Evolutionary conservation across 2,113 vertebrate genomes (phyloP).

Genomic region (Sinosuthora webbiana): DNA sequence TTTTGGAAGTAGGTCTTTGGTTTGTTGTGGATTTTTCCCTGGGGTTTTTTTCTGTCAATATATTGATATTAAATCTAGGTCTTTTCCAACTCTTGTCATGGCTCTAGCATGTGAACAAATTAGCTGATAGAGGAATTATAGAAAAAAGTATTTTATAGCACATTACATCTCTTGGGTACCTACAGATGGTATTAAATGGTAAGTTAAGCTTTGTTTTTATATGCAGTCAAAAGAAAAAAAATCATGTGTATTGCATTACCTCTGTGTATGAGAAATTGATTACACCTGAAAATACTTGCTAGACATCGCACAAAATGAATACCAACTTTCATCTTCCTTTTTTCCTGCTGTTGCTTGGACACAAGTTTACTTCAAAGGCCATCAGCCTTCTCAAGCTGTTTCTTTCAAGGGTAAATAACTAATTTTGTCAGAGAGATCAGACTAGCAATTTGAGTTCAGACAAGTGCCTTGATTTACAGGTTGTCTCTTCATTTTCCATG

Average conservation of each 20-base stretch:
- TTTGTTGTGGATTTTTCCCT: neutral
- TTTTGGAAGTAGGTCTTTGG: neutral
- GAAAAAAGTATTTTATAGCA: neutral
- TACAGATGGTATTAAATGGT: neutral
- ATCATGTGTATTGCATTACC: neutral
- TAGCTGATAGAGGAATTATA: neutral
- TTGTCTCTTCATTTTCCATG: slow-evolving; percentile 27
- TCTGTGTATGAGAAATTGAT: neutral
- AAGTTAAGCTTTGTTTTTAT: neutral
- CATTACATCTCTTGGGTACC: neutral
- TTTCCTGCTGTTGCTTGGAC: neutral
- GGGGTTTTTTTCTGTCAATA: neutral
- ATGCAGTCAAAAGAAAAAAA: neutral
- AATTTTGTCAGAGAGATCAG: slow-evolving; percentile 23
- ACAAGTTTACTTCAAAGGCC: slow-evolving; percentile 14
- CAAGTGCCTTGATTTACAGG: slow-evolving; percentile 34
- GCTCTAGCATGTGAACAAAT: neutral
- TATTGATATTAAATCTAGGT: neutral
- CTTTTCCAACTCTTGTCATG: neutral
- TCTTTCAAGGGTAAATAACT: slow-evolving; percentile 27
- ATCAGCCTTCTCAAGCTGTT: neutral
- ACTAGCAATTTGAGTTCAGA: slow-evolving; percentile 1
- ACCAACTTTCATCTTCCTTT: slow-evolving; percentile 1
- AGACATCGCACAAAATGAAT: neutral
- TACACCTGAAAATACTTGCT: slow-evolving; percentile 3